A percentile compares a stretch with the other conserved stretches of the same genome.
phyloP scores from a whole-genome alignment of 2,797 vertebrate genomes.

The Alfaro cultratus region DNA sequence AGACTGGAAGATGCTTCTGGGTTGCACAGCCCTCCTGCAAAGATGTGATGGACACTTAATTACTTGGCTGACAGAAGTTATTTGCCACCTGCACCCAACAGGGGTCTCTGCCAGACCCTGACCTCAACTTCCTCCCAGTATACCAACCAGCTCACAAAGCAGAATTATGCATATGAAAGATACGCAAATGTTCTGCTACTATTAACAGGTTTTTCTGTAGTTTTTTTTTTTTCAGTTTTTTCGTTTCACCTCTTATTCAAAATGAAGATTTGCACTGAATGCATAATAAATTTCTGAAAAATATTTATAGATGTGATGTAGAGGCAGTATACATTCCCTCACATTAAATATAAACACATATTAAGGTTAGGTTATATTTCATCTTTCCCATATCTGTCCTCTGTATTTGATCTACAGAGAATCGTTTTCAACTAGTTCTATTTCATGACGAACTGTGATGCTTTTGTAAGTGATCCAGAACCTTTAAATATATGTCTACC shows the following conservation, averaged over 20 bases:
- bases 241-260: constrained; percentile 15
- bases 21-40: constrained; percentile 71
- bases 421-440: neutral
- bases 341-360: constrained; percentile 21
- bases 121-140: constrained; percentile 73
- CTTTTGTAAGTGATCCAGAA: constrained; percentile 11
- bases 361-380: neutral
- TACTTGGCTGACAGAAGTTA: constrained; percentile 82
- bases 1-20: constrained; percentile 67
- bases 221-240: neutral
- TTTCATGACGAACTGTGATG: neutral
- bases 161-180: constrained; percentile 64
- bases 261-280: constrained; percentile 1
- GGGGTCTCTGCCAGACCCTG: constrained; percentile 75
- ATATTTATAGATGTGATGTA: constrained; percentile 13
- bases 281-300: neutral
- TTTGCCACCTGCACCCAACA: constrained; percentile 78
- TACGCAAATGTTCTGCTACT: constrained; percentile 49
- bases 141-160: constrained; percentile 59
- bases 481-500: constrained; percentile 41
- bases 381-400: neutral
- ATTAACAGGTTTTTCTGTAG: constrained; percentile 30
- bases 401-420: neutral
- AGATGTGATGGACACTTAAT: constrained; percentile 82
- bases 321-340: constrained; percentile 2